Percentiles rank a stretch among this genome's conserved stretches.
Evolutionary conservation across 2,888 invertebrate species (phyloP).

Genomic region (Agriopis leucophaearia): DNA sequence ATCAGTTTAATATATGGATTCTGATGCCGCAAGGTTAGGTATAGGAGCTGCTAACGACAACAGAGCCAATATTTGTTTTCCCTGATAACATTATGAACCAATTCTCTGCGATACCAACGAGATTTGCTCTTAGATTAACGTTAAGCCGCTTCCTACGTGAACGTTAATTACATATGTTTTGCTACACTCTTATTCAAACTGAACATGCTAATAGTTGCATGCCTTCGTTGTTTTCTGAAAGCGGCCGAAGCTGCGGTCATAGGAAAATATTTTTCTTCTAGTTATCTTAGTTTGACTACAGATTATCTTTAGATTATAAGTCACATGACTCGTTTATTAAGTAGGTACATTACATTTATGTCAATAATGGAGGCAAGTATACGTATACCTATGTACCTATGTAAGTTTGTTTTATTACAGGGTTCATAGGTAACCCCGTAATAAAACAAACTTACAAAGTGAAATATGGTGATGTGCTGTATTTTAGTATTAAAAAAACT

Average conservation of each 20-base stretch:
- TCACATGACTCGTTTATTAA: constrained; percentile 21
- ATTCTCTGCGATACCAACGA: constrained; percentile 78
- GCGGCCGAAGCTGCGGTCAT: constrained; percentile 24
- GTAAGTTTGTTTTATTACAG: no score
- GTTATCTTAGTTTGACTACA: constrained; percentile 15
- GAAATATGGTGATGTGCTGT: no score
- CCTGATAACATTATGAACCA: constrained; percentile 83
- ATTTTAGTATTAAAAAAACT: no score
- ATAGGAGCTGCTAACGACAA: constrained; percentile 72
- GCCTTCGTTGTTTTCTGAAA: constrained; percentile 34
- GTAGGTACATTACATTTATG: constrained; percentile 6
- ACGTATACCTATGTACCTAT: no score
- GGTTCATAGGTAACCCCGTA: no score
- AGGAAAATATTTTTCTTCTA: constrained; percentile 35
- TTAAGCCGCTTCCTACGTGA: constrained; percentile 71
- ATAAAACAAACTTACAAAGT: no score
- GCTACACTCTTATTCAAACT: constrained; percentile 56
- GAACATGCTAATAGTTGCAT: constrained; percentile 43
- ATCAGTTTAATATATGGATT: constrained; percentile 70
- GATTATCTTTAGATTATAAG: constrained; percentile 31
- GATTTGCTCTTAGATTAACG: constrained; percentile 83
- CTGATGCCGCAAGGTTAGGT: constrained; percentile 70
- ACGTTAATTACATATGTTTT: constrained; percentile 64
- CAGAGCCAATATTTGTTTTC: constrained; percentile 77
- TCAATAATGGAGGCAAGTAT: background rate